Evolutionary conservation across 2,113 vertebrate species (phyloP).

Genomic region (Tachuris rubrigastra): DNA sequence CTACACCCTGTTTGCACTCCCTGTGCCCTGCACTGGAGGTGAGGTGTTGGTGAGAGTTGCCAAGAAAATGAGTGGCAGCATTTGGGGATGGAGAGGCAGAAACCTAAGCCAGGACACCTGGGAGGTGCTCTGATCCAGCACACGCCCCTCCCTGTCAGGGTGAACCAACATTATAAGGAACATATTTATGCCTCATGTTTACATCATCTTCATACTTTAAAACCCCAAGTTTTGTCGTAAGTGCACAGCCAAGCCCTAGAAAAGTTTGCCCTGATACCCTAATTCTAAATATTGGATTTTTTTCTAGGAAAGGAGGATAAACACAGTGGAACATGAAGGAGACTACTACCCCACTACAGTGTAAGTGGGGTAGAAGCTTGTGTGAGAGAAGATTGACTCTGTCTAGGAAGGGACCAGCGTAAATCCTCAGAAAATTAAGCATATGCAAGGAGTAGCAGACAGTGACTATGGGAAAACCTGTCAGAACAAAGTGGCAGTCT

Average conservation of each 20-base stretch:
- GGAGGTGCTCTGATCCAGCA: neutral
- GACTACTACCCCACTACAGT: neutral
- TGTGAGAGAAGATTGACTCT: neutral
- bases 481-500: constrained; percentile 63
- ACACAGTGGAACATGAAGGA: neutral
- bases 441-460: constrained; percentile 62
- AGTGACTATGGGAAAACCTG: constrained; percentile 72
- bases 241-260: neutral
- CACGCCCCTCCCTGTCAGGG: neutral
- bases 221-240: neutral
- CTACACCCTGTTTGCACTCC: neutral
- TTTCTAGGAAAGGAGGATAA: neutral
- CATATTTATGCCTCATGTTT: neutral
- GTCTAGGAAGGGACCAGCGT: neutral
- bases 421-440: constrained; percentile 60
- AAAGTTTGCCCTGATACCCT: neutral
- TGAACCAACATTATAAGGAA: neutral
- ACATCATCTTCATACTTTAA: neutral
- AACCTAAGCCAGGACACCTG: constrained; percentile 15
- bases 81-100: neutral
- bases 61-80: neutral
- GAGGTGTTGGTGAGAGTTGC: neutral
- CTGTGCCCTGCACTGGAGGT: neutral
- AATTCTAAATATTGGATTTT: neutral
- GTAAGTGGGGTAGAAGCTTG: neutral